These are phyloP conservation scores for Drosophila gunungcola DNA, from an alignment of 1,140 invertebrate genomes.

Conservation along the genomic window DNA sequence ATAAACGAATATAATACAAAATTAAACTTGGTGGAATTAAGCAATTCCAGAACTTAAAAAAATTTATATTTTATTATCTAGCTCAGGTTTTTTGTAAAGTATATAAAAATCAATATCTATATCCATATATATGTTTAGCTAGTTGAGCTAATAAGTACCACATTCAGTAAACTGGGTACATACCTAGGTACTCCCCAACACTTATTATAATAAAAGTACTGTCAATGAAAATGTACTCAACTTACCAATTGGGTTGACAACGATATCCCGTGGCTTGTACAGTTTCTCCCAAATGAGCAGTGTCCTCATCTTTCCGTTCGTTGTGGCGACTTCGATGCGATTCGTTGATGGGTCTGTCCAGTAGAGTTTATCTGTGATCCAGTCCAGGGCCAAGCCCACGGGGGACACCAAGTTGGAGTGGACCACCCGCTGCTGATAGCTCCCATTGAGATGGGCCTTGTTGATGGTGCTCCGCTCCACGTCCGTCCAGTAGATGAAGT, in stretches of 20 bases:
- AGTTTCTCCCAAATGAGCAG: slow-evolving; percentile 92
- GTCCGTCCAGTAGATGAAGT: slow-evolving; percentile 95
- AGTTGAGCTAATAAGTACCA: too few species aligned
- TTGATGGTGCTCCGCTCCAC: slow-evolving; percentile 93
- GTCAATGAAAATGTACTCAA: background rate
- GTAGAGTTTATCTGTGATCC: slow-evolving; percentile 94
- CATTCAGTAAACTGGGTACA: too few species aligned
- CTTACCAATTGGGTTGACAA: slow-evolving; percentile 90
- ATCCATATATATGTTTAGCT: too few species aligned
- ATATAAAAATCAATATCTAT: too few species aligned
- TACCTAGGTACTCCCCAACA: too few species aligned
- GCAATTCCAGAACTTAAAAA: too few species aligned
- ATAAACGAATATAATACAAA: too few species aligned
- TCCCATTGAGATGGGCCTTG: slow-evolving; percentile 91
- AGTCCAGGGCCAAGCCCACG: slow-evolving; percentile 92
- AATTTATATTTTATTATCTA: too few species aligned
- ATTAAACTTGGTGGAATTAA: too few species aligned
- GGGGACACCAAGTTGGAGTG: slow-evolving; percentile 87
- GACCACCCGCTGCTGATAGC: slow-evolving; percentile 89
- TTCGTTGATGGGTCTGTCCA: slow-evolving; percentile 94
- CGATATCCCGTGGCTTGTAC: slow-evolving; percentile 93
- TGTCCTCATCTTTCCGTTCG: slow-evolving; percentile 91
- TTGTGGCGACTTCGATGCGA: slow-evolving; percentile 92
- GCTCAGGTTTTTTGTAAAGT: too few species aligned
- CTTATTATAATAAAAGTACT: too few species aligned